Conservation (phyloP, 2,113 vertebrate species). For the Crotalus horridus region DNA sequence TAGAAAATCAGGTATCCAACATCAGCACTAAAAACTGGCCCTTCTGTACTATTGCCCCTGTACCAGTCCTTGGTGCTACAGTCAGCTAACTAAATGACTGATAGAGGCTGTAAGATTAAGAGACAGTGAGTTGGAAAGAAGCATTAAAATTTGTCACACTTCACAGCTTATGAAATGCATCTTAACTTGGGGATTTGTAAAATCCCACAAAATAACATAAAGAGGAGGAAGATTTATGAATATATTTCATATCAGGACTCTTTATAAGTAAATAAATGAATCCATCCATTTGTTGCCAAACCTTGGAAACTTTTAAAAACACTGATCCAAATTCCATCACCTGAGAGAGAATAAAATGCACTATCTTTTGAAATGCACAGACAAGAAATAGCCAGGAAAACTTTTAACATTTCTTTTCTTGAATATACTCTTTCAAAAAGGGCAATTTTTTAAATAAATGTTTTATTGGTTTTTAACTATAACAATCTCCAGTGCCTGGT, state of each 20-base stretch:
- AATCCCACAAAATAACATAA: slow-evolving; percentile 5
- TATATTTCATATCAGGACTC: not conserved
- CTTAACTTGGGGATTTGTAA: slow-evolving; percentile 8
- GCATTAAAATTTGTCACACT: slow-evolving; percentile 16
- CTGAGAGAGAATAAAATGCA: not conserved
- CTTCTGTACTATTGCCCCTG: not conserved
- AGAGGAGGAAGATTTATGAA: not conserved
- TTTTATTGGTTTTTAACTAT: no score
- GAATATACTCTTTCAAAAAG: not conserved
- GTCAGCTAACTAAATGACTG: not conserved
- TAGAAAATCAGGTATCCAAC: not conserved
- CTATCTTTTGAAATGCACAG: not conserved
- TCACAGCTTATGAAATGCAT: not conserved
- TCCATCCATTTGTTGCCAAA: not conserved
- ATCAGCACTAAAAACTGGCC: not conserved
- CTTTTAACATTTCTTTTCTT: not conserved
- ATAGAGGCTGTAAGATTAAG: not conserved
- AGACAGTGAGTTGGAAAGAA: not conserved
- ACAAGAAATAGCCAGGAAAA: not conserved
- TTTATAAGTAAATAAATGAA: not conserved
- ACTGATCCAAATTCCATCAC: not conserved
- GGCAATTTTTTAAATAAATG: not conserved
- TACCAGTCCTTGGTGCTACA: not conserved
- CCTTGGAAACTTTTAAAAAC: not conserved
- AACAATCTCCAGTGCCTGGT: no score